phyloP scores from a whole-genome alignment of 2,113 vertebrate genomes.

The Rhabdomys dilectus region DNA sequence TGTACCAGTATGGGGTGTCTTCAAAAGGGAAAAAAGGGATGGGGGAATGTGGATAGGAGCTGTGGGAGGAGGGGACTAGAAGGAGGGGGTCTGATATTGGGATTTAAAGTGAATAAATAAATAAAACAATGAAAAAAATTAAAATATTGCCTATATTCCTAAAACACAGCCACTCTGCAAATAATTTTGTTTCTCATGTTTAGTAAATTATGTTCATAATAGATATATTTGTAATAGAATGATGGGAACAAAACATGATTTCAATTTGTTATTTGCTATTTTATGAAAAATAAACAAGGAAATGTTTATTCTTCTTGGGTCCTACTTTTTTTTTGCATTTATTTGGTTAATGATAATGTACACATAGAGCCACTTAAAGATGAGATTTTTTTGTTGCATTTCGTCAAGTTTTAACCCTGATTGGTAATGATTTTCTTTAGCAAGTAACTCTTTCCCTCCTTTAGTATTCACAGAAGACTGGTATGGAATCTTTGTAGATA shows the following conservation, averaged over 20 bases:
- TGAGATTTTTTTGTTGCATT: background rate
- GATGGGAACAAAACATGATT: background rate
- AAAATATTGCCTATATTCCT: background rate
- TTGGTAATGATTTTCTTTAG: background rate
- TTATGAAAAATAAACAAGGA: background rate
- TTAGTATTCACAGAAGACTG: background rate
- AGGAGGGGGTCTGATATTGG: too few species aligned
- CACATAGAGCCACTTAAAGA: background rate
- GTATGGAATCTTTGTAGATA: background rate
- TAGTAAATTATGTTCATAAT: background rate
- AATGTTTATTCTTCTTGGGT: background rate
- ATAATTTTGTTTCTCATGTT: background rate
- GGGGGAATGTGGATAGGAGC: too few species aligned
- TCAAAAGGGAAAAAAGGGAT: too few species aligned
- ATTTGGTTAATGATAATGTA: background rate
- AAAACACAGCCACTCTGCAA: background rate
- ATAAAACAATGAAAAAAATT: background rate
- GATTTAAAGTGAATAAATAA: too few species aligned
- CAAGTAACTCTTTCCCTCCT: background rate
- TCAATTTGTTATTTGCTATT: background rate
- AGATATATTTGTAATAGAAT: background rate
- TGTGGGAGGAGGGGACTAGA: too few species aligned
- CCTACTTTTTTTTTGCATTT: background rate
- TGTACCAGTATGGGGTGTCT: too few species aligned
- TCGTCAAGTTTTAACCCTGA: background rate